A percentile compares a stretch with the other conserved stretches of the same genome.
These are phyloP conservation scores for Baryphthengus martii DNA, from an alignment of 2,113 vertebrate species.

Conservation along the genomic window DNA sequence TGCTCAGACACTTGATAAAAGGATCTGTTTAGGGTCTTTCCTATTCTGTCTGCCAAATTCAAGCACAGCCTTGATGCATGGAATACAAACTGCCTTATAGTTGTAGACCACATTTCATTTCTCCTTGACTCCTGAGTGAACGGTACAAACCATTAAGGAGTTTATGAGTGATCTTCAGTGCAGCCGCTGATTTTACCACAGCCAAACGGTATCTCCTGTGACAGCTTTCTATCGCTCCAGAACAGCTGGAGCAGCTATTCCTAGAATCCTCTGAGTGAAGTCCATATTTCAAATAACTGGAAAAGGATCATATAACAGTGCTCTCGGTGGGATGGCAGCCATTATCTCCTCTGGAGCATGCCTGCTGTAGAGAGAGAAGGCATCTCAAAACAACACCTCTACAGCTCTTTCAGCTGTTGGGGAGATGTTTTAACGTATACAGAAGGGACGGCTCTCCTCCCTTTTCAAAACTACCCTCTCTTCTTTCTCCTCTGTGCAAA, in stretches of 20 bases:
- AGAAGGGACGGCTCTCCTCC: not conserved
- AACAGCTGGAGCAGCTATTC: conserved; percentile 66
- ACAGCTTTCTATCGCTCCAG: conserved; percentile 57
- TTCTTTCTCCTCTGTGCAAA: not conserved
- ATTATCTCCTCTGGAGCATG: conserved; percentile 26
- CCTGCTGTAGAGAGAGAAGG: not conserved
- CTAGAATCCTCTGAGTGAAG: conserved; percentile 57
- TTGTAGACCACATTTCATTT: conserved; percentile 38
- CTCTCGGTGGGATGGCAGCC: conserved; percentile 14
- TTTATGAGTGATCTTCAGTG: conserved; percentile 44
- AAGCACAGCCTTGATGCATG: conserved; percentile 26
- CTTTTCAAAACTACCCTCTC: not conserved
- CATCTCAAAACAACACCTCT: conserved; percentile 18
- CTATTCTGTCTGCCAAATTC: conserved; percentile 45
- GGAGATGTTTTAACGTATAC: not conserved
- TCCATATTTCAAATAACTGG: conserved; percentile 62
- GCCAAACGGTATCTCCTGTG: conserved; percentile 47
- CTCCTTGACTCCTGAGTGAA: conserved; percentile 37
- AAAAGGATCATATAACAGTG: conserved; percentile 40
- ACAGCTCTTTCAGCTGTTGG: not conserved
- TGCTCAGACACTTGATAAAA: conserved; percentile 62
- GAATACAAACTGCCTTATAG: conserved; percentile 50
- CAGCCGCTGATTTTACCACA: conserved; percentile 16
- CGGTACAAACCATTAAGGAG: conserved; percentile 21
- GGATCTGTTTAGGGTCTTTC: conserved; percentile 37